These are phyloP conservation scores for Pseudochromis fuscus DNA, from an alignment of 2,797 vertebrate species.

Conservation along the genomic window DNA sequence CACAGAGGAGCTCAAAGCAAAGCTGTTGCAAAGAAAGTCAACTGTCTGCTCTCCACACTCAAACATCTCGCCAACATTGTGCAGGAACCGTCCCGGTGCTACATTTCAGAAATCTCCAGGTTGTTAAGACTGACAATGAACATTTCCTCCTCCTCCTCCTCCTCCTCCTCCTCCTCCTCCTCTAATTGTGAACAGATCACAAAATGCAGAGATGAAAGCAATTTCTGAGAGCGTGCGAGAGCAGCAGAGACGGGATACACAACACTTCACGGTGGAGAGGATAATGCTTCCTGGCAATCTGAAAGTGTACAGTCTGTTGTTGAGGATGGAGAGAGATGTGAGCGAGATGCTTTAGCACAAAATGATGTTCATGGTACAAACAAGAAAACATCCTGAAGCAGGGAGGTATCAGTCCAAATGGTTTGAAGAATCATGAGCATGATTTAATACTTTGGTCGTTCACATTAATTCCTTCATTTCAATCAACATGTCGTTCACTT, in stretches of 20 bases:
- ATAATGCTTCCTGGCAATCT: constrained; percentile 3
- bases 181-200: background rate
- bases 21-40: too few species aligned
- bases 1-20: too few species aligned
- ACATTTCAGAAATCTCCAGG: background rate
- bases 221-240: background rate
- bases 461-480: too few species aligned
- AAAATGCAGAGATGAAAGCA: constrained; percentile 19
- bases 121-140: background rate
- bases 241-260: background rate
- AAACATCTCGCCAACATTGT: too few species aligned
- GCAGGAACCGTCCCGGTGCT: too few species aligned
- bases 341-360: too few species aligned
- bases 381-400: background rate
- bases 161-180: too few species aligned
- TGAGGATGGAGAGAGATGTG: background rate
- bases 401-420: background rate
- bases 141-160: background rate
- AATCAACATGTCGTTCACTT: too few species aligned
- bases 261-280: background rate
- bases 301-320: background rate
- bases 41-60: too few species aligned
- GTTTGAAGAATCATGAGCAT: too few species aligned
- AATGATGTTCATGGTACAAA: too few species aligned
- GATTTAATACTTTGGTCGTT: too few species aligned